Percentiles rank a stretch among this genome's conserved stretches.
phyloP scores from a whole-genome alignment of 2,888 invertebrate genomes.

The Meandrusa payeni region DNA sequence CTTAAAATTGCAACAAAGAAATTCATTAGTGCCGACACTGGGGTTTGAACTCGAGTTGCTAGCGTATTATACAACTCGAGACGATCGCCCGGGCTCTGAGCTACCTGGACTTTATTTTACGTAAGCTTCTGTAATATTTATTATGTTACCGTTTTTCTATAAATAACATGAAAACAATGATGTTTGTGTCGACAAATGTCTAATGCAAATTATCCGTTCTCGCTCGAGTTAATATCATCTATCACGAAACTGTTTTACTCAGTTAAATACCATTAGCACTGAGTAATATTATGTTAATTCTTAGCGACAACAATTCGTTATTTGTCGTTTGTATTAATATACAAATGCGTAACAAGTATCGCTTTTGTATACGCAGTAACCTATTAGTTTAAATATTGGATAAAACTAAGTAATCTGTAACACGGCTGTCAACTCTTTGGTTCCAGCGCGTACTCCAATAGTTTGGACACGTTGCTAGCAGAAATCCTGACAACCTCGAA shows the following conservation, averaged over 20 bases:
- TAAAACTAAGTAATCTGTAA: no score
- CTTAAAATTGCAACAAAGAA: no score
- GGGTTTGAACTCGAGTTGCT: no score
- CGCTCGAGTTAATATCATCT: slow-evolving; percentile 1
- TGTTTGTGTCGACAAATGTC: slow-evolving; percentile 7
- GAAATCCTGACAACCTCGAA: no score
- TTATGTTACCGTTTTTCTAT: slow-evolving; percentile 22
- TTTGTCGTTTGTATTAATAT: neutral
- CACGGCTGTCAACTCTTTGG: no score
- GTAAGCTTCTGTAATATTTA: slow-evolving; percentile 25
- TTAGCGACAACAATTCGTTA: neutral
- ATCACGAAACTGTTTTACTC: slow-evolving; percentile 9
- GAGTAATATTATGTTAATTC: slow-evolving; percentile 10
- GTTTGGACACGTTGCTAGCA: no score
- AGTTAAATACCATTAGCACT: slow-evolving; percentile 2
- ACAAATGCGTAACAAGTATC: neutral
- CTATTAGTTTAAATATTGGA: no score
- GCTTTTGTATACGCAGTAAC: neutral
- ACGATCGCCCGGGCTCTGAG: no score
- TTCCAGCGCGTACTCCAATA: no score
- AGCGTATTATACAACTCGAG: no score
- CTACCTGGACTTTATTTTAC: no score
- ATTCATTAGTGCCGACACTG: no score
- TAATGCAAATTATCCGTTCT: slow-evolving; percentile 4
- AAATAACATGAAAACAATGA: slow-evolving; percentile 5